phyloP scores from a whole-genome alignment of 2,888 invertebrate genomes.

The Drosophila mercatorum region DNA sequence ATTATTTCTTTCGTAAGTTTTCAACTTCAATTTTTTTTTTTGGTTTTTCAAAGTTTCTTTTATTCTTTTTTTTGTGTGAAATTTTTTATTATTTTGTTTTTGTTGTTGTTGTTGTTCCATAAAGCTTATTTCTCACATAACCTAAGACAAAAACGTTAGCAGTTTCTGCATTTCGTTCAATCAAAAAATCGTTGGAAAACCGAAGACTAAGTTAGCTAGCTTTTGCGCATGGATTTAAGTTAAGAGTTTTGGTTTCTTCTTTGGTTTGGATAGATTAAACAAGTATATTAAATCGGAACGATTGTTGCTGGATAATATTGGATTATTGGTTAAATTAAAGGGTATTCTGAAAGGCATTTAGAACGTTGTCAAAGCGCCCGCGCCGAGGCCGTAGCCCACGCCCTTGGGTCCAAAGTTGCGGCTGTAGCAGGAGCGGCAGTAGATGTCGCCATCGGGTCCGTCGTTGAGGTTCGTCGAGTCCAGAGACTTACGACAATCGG shows the following conservation, averaged over 20 bases:
- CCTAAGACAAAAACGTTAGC: constrained; percentile 70
- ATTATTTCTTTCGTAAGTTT: constrained; percentile 56
- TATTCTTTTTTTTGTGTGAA: constrained; percentile 32
- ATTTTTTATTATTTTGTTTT: constrained; percentile 29
- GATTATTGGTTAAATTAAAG: constrained; percentile 20
- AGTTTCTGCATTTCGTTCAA: constrained; percentile 68
- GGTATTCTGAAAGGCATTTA: constrained; percentile 86
- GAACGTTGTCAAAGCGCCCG: constrained; percentile 95
- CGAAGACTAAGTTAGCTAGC: constrained; percentile 78
- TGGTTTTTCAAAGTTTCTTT: constrained; percentile 37
- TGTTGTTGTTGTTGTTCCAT: constrained; percentile 35
- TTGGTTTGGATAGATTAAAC: constrained; percentile 34
- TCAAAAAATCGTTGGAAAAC: constrained; percentile 80
- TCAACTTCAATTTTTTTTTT: constrained; percentile 51
- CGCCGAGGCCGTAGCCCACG: constrained; percentile 95
- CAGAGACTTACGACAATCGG: constrained; percentile 93
- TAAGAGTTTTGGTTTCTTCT: constrained; percentile 6
- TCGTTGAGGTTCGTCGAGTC: constrained; percentile 96
- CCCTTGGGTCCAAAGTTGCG: constrained; percentile 95
- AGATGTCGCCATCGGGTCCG: constrained; percentile 96
- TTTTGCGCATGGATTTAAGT: constrained; percentile 43
- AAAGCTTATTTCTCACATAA: constrained; percentile 78
- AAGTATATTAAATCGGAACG: constrained; percentile 58
- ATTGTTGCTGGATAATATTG: constrained; percentile 21
- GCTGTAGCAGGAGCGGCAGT: constrained; percentile 95